Evolutionary conservation across 1,140 invertebrate species (phyloP), one percentile per base, ranked within the genome.

Genomic region (Cyclargus thomasi): DNA sequence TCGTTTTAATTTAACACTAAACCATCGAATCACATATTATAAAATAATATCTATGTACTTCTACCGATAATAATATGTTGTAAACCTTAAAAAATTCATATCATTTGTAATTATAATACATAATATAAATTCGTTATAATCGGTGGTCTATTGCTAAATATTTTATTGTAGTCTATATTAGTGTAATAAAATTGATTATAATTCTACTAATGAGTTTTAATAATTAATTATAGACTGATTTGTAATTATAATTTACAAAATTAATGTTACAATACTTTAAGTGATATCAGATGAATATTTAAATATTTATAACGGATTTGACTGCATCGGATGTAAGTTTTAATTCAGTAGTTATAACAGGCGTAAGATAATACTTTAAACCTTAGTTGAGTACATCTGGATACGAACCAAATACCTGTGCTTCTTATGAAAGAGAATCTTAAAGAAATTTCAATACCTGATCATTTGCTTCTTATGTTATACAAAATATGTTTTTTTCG

Each of bases 201-300:
- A 14, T 47, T 29, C 5, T 29, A 29, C 11, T 47, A 47, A 47
- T 47, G 1, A 39, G n/a, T 20, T 20, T 59, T 20, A 59, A 59
- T 20, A 59, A 7, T 21, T 59, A 59, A 59, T 59, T 59, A 59
- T 59, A 59, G 55, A 59, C 55, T 59, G 55, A 59, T 59, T 59
- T 59, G 20, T 59, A 18, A 7, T 59, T 59, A 59, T 59, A 20
- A 21, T 59, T 59, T 59, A 59, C 55, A 59, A 59, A 59, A 59
- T 59, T 59, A 59, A 59, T 18, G 55, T 59, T 59, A 59, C 55
- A 8, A 8, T 21, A 59, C 55, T 59, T 55, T 59, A 59, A 59
- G 55, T 59, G 55, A 47, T 47, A 47, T 47, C 39, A 47, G 55
- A 11, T 55, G 53, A 6, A 55, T 59, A 59, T 59, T 20, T 20